Base-by-base conservation (phyloP, 2,797 vertebrate species). In the Falco columbarius region DNA sequence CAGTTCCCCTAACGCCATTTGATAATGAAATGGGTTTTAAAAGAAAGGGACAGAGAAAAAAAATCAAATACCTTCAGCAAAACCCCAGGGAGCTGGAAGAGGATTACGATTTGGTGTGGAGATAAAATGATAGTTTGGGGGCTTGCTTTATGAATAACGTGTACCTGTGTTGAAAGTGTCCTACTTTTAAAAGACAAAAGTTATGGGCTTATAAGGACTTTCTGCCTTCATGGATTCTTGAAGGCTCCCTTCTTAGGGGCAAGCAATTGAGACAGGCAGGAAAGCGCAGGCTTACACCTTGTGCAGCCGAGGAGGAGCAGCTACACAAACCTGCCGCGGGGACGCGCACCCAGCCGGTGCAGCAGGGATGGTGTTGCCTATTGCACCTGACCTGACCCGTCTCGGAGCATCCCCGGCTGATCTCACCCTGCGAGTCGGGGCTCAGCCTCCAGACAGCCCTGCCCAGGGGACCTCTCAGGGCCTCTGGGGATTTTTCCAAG, bases 11-110 rank as follows among this genome's bases (percentile, higher is more conserved):
- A 96, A 89, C 27, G 5, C 93, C 92, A 79, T 86, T 90, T 94
- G 97, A 94, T 96, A 97, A 96, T 96, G 94, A 97, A 97, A 97
- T 86, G 93, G 84, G 77, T 85, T 97, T 97, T 94, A 83, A 95
- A 97, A 95, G 51, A 93, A 92, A 97, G 29, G 90, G 95, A 88
- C 97, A 61, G 89, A 88, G 75, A 10, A 6, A 86, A 95, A 93
- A 95, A 94, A 95, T 96, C 91, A 89, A 92, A 79, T 89, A 84
- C 87, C 73, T 93, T 56, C 92, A 51, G 83, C 79, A 93, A 90
- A 96, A 36, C 96, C 87, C 91, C 36, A 82, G 95, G 93, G 97
- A 97, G 71, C 72, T 40, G 79, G 80, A 62, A 89, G 67, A 85
- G 67, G 95, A 95, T 97, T 96, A 75, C 26, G 67, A 47, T 29